Conservation (phyloP, 2,113 vertebrate genomes). For the Ictalurus punctatus region DNA sequence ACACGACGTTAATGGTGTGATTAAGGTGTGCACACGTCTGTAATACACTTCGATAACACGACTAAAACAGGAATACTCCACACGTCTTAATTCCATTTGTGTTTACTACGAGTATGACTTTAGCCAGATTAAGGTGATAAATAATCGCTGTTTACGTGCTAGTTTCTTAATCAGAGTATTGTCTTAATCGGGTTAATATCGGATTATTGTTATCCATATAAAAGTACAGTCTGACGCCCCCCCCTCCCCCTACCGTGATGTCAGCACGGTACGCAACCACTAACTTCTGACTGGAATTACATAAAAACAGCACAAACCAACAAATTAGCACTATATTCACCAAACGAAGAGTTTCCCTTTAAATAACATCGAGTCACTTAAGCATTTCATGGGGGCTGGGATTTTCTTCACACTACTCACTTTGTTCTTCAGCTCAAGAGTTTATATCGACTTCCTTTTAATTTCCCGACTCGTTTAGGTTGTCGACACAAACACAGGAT, state of each 20-base stretch:
- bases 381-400: neutral
- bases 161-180: too few species aligned
- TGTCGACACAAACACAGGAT: neutral
- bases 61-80: too few species aligned
- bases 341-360: neutral
- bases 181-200: too few species aligned
- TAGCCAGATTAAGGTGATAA: too few species aligned
- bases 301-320: neutral
- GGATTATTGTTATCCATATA: too few species aligned
- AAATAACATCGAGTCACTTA: neutral
- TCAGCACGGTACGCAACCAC: neutral
- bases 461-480: neutral
- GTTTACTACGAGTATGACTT: too few species aligned
- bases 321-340: rapidly evolving
- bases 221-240: too few species aligned
- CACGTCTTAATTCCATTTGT: too few species aligned
- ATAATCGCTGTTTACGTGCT: too few species aligned
- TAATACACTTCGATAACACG: too few species aligned
- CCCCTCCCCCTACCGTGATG: neutral
- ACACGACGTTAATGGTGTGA: too few species aligned
- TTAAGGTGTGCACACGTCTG: too few species aligned
- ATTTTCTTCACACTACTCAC: neutral
- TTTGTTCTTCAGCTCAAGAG: neutral
- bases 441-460: neutral
- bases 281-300: neutral